phyloP scores from a whole-genome alignment of 2,113 vertebrate species.

The Neopipo cinnamomea region DNA sequence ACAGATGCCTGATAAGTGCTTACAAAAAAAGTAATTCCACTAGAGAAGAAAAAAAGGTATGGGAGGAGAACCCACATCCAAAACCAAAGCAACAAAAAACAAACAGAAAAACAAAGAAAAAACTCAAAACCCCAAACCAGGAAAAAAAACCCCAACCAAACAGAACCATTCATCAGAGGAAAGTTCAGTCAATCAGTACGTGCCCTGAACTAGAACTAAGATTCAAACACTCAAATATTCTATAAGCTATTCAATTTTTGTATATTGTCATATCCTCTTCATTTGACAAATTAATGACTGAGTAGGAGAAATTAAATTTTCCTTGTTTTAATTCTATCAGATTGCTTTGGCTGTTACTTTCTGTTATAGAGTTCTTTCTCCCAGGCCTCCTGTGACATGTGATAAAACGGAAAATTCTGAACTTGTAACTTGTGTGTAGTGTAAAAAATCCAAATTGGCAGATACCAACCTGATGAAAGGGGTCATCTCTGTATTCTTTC shows the following conservation, averaged over 20 bases:
- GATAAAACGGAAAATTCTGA: background rate
- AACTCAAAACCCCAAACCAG: fast-evolving
- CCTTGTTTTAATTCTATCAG: background rate
- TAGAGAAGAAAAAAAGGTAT: background rate
- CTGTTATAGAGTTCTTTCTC: background rate
- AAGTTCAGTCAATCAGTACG: background rate
- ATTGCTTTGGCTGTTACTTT: background rate
- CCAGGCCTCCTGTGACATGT: background rate
- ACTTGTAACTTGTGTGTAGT: background rate
- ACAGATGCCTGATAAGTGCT: background rate
- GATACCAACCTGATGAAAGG: constrained; percentile 90
- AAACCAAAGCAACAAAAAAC: background rate
- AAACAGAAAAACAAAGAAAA: background rate
- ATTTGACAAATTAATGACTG: background rate
- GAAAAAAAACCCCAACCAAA: background rate
- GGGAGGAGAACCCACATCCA: fast-evolving
- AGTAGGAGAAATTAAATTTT: background rate
- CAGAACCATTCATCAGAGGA: background rate
- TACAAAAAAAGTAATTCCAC: background rate
- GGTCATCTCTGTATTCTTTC: constrained; percentile 95
- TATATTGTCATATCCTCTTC: background rate
- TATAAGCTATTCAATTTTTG: background rate
- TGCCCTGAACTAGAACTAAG: background rate
- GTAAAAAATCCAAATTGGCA: background rate
- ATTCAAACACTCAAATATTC: background rate